Evolutionary conservation across 2,888 invertebrate genomes (phyloP).

Genomic region (Scaeva pyrastri): DNA sequence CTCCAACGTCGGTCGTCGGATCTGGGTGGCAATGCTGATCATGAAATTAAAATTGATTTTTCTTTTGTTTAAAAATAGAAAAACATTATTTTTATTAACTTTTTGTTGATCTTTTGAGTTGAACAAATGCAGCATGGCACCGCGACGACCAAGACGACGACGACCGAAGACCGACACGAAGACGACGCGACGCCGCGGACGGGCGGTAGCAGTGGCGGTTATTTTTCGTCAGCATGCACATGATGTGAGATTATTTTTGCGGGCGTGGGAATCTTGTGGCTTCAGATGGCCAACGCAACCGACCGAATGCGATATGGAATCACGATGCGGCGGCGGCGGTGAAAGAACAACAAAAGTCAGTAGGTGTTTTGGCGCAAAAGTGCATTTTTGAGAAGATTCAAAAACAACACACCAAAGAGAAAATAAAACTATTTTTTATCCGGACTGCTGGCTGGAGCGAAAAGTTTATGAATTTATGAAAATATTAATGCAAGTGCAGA

Average conservation of each 20-base stretch:
- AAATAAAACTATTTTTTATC: neutral
- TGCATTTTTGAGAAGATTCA: conserved; percentile 48
- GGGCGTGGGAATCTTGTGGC: conserved; percentile 71
- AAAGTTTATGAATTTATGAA: conserved; percentile 12
- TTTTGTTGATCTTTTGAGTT: conserved; percentile 58
- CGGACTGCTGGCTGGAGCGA: neutral
- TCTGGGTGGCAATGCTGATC: conserved; percentile 34
- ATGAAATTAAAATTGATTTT: conserved; percentile 67
- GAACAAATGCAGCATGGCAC: conserved; percentile 36
- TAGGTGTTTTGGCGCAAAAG: conserved; percentile 40
- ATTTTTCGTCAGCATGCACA: conserved; percentile 30
- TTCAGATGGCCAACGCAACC: conserved; percentile 4
- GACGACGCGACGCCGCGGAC: neutral
- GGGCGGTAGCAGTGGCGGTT: conserved; percentile 25
- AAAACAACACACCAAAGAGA: neutral
- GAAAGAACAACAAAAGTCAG: conserved; percentile 26
- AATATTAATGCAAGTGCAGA: conserved; percentile 26
- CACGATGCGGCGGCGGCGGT: neutral
- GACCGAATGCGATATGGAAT: conserved; percentile 10
- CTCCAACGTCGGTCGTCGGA: neutral
- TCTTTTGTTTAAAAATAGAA: conserved; percentile 70
- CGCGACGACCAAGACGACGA: conserved; percentile 18
- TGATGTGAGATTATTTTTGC: conserved; percentile 60
- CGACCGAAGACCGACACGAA: no score
- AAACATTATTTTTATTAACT: conserved; percentile 66